Evolutionary conservation across 2,113 vertebrate genomes (phyloP), one percentile per base, ranked within the genome.

Genomic region (Labrus mixtus): DNA sequence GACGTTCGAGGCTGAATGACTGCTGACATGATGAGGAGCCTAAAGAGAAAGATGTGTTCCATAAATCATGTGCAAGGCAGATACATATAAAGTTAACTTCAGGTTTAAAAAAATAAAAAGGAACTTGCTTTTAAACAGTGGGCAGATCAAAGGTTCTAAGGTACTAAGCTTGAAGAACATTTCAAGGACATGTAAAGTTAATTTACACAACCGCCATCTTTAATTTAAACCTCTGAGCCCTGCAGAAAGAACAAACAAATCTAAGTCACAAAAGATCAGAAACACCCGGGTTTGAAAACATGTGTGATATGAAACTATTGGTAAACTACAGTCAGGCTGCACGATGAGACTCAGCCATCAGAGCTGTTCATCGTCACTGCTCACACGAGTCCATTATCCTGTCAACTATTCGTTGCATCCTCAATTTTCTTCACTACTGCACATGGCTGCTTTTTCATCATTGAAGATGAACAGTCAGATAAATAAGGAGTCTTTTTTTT

Each of bases 151-250:
- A 59, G 1, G 1, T 37, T 56, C 37, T 16, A 68, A 3, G 8
- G 20, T 61, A 23, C 33, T n/a, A 33, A 71, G 65, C 19, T 48
- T 48, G 15, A 17, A 16, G 58, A 33, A 72, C 63, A 51, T 61
- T 19, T 71, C 25, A 65, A 61, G 46, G 57, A 6, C 71, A 84
- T 83, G 76, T 76, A 74, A 56, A 17, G 4, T 54, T n/a, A 16
- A 46, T 43, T 16, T 8, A 2, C 10, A 13, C 43, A 45, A 4
- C 13, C 15, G 15, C 15, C 45, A 46, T 39, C 45, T 16, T 6
- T 46, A 13, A 0, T 16, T 48, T 15, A 19, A 13, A 8, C 10
- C 1, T 2, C 13, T 33, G 13, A 51, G n/a, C 25, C 45, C 22
- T 43, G 53, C 23, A 67, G 23, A 29, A 63, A 37, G 12, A 60